Evolutionary conservation across 2,797 vertebrate genomes (phyloP).

Genomic region (Pseudopleuronectes americanus): DNA sequence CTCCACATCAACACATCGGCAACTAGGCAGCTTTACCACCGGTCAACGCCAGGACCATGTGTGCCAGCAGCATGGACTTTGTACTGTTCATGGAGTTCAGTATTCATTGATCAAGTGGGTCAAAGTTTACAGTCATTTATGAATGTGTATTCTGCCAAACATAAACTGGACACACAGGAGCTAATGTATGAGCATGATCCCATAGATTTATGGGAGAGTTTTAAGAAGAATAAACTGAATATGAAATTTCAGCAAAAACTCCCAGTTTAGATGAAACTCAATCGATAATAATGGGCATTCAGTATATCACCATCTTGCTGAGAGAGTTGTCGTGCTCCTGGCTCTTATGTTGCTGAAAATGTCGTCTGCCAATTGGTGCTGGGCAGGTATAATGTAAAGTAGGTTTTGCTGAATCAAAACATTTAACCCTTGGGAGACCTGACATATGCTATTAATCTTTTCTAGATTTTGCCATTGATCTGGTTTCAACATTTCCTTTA

Average conservation of each 20-base stretch:
- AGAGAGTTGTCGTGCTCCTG: neutral
- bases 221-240: neutral
- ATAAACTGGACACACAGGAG: neutral
- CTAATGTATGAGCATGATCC: neutral
- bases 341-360: neutral
- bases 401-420: neutral
- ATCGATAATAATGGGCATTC: neutral
- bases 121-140: constrained; percentile 26
- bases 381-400: neutral
- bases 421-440: too few species aligned
- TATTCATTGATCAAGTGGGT: constrained; percentile 12
- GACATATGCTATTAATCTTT: too few species aligned
- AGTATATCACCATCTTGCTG: neutral
- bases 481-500: too few species aligned
- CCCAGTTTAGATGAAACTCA: too few species aligned
- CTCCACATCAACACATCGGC: neutral
- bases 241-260: too few species aligned
- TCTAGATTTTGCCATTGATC: too few species aligned
- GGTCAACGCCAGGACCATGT: constrained; percentile 5
- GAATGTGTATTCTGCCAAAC: neutral
- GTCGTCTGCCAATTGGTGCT: neutral
- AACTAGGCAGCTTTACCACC: neutral
- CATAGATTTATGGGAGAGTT: neutral
- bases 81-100: constrained; percentile 12
- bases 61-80: constrained; percentile 20